A percentile compares a stretch with the other conserved stretches of the same genome.
phyloP scores from a whole-genome alignment of 2,888 invertebrate genomes.

The Dione juno region DNA sequence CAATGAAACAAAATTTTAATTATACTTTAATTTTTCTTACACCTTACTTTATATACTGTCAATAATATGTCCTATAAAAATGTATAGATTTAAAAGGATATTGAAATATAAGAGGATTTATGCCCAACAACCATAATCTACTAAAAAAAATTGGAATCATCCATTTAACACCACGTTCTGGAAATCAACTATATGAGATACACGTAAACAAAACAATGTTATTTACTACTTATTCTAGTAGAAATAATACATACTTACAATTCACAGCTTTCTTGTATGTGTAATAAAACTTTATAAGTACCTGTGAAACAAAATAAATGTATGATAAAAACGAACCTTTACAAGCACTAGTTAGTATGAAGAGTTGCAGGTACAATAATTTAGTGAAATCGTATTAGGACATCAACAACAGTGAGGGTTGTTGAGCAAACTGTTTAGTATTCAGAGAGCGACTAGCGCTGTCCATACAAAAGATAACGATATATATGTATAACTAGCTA shows the following conservation, averaged over 20 bases:
- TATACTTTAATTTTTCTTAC: too few species aligned
- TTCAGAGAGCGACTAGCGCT: conserved; percentile 58
- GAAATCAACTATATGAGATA: too few species aligned
- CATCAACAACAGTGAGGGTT: conserved; percentile 50
- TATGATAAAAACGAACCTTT: conserved; percentile 2
- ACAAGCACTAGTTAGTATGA: conserved; percentile 16
- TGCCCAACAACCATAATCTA: too few species aligned
- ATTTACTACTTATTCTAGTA: too few species aligned
- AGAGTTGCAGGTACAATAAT: conserved; percentile 29
- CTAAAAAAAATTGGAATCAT: not conserved
- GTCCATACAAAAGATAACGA: conserved; percentile 51
- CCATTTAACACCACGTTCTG: too few species aligned
- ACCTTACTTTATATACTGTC: too few species aligned
- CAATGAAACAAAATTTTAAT: too few species aligned
- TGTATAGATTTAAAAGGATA: too few species aligned
- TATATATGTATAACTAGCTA: conserved; percentile 56
- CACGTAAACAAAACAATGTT: too few species aligned
- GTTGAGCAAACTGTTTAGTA: conserved; percentile 61
- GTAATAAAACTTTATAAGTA: conserved; percentile 21
- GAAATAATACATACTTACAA: not conserved
- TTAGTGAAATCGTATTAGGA: conserved; percentile 42
- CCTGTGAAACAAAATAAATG: conserved; percentile 24
- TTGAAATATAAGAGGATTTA: too few species aligned
- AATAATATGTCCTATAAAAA: too few species aligned
- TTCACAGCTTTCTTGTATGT: not conserved